Conservation (phyloP, 2,797 vertebrate species). For the Lacerta viridis region DNA sequence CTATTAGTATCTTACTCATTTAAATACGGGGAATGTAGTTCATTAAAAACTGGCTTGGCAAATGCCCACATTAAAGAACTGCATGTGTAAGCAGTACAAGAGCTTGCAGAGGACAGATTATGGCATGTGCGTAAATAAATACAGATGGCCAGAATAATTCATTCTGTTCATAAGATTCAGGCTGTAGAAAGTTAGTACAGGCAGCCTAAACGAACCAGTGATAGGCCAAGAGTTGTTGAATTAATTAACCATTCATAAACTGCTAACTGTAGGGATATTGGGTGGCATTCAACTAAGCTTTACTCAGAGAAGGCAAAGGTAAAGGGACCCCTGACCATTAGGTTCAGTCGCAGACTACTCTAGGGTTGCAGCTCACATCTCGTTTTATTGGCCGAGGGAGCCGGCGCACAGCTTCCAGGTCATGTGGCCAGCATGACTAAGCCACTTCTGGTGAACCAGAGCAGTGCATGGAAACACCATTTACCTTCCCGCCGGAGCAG, state of each 20-base stretch:
- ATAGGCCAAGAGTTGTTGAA: background rate
- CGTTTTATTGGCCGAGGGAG: no score
- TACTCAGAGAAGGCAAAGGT: no score
- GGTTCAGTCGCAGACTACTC: no score
- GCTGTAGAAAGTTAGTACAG: conserved; percentile 21
- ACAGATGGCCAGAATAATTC: conserved; percentile 62
- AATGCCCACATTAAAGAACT: conserved; percentile 74
- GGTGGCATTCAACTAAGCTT: no score
- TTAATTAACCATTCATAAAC: conserved; percentile 17
- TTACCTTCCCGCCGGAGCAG: no score
- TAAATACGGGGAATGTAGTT: conserved; percentile 72
- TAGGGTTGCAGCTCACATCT: no score
- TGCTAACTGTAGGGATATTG: background rate
- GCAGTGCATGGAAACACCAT: no score
- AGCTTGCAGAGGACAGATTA: conserved; percentile 57
- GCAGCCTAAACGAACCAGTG: background rate
- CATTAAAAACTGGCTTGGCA: conserved; percentile 68
- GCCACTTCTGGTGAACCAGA: no score
- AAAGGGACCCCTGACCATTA: no score
- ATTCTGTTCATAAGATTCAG: conserved; percentile 38
- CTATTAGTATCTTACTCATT: conserved; percentile 70
- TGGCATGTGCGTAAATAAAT: conserved; percentile 65
- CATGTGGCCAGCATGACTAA: no score
- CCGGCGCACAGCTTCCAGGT: no score
- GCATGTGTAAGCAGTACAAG: conserved; percentile 64